Evolutionary conservation across 2,113 vertebrate genomes (phyloP).

Genomic region (Pungitius pungitius): DNA sequence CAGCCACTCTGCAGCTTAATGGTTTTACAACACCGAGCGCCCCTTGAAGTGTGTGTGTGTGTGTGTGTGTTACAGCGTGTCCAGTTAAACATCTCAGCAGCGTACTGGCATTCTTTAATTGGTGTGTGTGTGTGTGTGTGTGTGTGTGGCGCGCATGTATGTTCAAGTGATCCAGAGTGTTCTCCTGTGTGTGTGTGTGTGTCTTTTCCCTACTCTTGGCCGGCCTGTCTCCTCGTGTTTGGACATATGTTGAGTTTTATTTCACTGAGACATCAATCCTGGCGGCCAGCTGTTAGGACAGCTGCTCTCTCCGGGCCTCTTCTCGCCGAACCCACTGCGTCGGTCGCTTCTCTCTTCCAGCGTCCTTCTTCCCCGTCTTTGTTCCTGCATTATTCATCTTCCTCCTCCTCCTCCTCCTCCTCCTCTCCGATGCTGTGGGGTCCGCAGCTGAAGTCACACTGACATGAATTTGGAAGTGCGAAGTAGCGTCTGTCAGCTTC

Average conservation of each 20-base stretch:
- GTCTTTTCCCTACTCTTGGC: constrained; percentile 52
- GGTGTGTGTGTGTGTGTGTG: constrained; percentile 48
- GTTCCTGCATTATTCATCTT: background rate
- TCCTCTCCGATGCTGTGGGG: constrained; percentile 37
- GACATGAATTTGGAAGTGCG: constrained; percentile 69
- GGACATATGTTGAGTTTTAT: constrained; percentile 99
- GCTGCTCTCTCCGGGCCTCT: constrained; percentile 79
- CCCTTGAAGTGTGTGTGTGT: constrained; percentile 10
- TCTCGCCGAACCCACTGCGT: constrained; percentile 22
- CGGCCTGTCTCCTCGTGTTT: constrained; percentile 89
- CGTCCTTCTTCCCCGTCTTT: background rate
- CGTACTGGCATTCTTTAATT: constrained; percentile 60
- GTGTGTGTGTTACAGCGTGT: constrained; percentile 18
- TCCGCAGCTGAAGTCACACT: constrained; percentile 53
- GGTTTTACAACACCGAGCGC: constrained; percentile 64
- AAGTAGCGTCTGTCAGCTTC: constrained; percentile 69
- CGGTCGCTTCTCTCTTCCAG: background rate
- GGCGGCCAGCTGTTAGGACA: constrained; percentile 96
- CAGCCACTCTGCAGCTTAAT: constrained; percentile 67
- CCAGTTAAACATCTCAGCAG: constrained; percentile 47
- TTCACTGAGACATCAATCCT: constrained; percentile 98
- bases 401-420: background rate
- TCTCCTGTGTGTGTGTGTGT: constrained; percentile 35
- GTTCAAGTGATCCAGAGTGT: constrained; percentile 30
- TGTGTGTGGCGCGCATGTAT: constrained; percentile 41